Base-by-base conservation (phyloP, 2,797 vertebrate genomes). In the Malacoctenus gilli region DNA sequence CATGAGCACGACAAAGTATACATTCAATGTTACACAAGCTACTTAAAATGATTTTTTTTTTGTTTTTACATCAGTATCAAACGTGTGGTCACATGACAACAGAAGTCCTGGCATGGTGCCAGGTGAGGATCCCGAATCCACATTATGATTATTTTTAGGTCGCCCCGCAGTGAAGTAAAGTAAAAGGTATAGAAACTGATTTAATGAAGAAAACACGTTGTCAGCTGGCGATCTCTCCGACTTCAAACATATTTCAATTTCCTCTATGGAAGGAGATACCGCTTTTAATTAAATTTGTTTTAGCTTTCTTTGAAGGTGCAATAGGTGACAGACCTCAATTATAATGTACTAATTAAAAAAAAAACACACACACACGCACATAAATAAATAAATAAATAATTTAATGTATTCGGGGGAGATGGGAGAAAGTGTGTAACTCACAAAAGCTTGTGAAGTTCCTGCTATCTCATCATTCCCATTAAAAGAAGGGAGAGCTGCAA, bases 271-370 rank as follows among this genome's bases (percentile, higher is more conserved):
- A 88, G 62, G 8, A 90, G 90, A 91, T 91, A 89, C 79, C 61
- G 64, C 70, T 85, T 91, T 92, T 92, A 92, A 93, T 93, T 92
- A 92, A 90, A 91, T 91, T 90, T 83, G 85, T 87, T 90, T 87
- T 87, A 89, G 75, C 80, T 89, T 87, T 84, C 82, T 89, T 87
- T 87, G 55, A 80, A 88, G 87, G 87, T 89, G 87, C 82, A 86
- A 79, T 84, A 89, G 90, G 90, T 91, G 88, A 90, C 77, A 85
- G 87, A 92, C 89, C 91, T 90, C 87, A 91, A 91, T 92, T 91
- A 91, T 87, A 87, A 87, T 74, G 77, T 86, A 88, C 85, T 90
- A 92, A 92, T 92, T 90, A 91, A 91, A 91, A 86, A 85, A 77
- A 77, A 83, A 81, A 19, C n/a, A 75, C 39, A 78, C 36, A 23